phyloP scores from a whole-genome alignment of 2,113 vertebrate genomes.

The Nycticryphes semicollaris region DNA sequence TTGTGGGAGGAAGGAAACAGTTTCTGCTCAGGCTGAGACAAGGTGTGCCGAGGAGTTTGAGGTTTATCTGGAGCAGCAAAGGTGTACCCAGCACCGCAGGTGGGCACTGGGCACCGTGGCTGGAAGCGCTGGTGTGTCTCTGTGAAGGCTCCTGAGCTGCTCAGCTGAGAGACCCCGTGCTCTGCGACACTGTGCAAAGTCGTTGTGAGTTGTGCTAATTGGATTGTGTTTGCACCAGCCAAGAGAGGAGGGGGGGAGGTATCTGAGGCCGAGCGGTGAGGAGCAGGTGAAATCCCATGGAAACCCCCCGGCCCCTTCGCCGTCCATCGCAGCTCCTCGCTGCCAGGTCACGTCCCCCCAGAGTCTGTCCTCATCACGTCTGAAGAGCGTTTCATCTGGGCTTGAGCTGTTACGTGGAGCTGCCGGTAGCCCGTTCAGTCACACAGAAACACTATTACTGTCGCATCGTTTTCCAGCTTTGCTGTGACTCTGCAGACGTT shows the following conservation, averaged over 20 bases:
- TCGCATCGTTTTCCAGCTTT: neutral
- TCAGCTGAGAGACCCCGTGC: neutral
- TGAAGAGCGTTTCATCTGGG: neutral
- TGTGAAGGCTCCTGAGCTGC: neutral
- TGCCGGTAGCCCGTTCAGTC: neutral
- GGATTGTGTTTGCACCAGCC: neutral
- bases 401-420: neutral
- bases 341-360: neutral
- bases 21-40: neutral
- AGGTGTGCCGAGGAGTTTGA: neutral
- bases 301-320: accelerated
- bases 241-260: neutral
- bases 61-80: neutral
- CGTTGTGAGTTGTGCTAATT: neutral
- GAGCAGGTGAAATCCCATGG: neutral
- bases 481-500: neutral
- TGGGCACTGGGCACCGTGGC: neutral
- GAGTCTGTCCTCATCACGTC: neutral
- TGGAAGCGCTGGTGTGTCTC: neutral
- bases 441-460: neutral
- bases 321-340: neutral
- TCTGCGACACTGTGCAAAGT: neutral
- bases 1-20: neutral
- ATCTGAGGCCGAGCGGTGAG: neutral
- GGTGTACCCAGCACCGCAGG: neutral